Conservation (phyloP, 2,888 invertebrate species). For the Lamproptera curius region DNA sequence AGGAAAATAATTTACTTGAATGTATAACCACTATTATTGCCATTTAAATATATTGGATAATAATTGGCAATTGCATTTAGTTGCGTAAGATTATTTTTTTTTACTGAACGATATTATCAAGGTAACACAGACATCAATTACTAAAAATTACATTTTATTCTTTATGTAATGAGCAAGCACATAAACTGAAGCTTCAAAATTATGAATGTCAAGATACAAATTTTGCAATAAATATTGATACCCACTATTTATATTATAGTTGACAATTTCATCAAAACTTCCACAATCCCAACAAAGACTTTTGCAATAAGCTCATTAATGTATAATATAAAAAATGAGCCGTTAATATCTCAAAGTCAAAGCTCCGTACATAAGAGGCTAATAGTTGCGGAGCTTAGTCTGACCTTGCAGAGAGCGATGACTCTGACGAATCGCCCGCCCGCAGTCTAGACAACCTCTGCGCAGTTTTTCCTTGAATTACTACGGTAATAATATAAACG, state of each 20-base stretch:
- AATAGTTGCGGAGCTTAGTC: not conserved
- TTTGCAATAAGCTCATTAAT: no score
- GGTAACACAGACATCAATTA: no score
- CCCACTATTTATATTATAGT: not conserved
- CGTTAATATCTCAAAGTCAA: not conserved
- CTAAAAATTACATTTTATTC: no score
- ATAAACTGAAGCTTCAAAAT: not conserved
- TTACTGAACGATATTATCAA: no score
- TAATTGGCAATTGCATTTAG: no score
- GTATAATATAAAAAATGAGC: not conserved
- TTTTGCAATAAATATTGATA: not conserved
- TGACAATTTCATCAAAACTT: not conserved
- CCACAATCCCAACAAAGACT: no score
- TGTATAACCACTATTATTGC: no score
- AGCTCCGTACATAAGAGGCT: not conserved
- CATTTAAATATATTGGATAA: no score
- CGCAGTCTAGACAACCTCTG: conserved; percentile 11
- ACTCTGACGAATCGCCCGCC: conserved; percentile 1
- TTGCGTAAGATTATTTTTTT: no score
- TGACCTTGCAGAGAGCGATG: conserved; percentile 13
- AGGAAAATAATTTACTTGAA: no score
- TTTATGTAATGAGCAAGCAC: not conserved
- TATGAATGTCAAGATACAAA: not conserved
- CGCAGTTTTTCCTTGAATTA: conserved; percentile 13
- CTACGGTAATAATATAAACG: no score